Evolutionary conservation across 2,888 invertebrate species (phyloP).

Genomic region (Netelia fuscicornis): DNA sequence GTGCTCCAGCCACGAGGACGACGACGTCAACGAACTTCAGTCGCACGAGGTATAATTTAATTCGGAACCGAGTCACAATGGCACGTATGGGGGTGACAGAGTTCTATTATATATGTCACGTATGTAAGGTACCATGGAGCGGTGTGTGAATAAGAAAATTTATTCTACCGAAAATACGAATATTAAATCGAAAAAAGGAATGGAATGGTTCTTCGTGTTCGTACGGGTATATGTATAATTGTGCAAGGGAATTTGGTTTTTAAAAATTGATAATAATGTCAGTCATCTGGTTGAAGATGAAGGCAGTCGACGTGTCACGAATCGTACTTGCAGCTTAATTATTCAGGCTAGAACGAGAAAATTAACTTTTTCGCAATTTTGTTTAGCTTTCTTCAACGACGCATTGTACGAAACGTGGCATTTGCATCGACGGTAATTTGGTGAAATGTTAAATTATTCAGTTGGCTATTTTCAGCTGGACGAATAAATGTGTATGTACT

Average conservation of each 20-base stretch:
- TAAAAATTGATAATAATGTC: neutral
- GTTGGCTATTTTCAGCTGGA: no score
- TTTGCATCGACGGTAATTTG: neutral
- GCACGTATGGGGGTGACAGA: neutral
- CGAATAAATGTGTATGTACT: no score
- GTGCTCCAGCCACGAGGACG: neutral
- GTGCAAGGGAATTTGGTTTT: neutral
- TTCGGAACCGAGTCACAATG: conserved; percentile 17
- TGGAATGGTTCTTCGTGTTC: neutral
- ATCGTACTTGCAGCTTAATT: neutral
- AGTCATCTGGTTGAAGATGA: neutral
- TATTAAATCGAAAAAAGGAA: conserved; percentile 33
- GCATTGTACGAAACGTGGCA: neutral
- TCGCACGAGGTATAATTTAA: conserved; percentile 30
- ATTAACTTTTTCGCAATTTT: no score
- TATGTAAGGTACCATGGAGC: neutral
- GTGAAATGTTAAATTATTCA: no score
- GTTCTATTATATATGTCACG: neutral
- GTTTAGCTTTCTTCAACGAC: neutral
- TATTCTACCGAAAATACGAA: conserved; percentile 12
- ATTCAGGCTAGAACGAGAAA: no score
- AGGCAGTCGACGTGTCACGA: neutral
- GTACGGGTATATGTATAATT: neutral
- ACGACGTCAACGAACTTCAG: conserved; percentile 17
- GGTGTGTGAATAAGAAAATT: conserved; percentile 28